A percentile compares a stretch with the other conserved stretches of the same genome.
These are phyloP conservation scores for Rhabdornis inornatus DNA, from an alignment of 2,113 vertebrate species.

Conservation along the genomic window DNA sequence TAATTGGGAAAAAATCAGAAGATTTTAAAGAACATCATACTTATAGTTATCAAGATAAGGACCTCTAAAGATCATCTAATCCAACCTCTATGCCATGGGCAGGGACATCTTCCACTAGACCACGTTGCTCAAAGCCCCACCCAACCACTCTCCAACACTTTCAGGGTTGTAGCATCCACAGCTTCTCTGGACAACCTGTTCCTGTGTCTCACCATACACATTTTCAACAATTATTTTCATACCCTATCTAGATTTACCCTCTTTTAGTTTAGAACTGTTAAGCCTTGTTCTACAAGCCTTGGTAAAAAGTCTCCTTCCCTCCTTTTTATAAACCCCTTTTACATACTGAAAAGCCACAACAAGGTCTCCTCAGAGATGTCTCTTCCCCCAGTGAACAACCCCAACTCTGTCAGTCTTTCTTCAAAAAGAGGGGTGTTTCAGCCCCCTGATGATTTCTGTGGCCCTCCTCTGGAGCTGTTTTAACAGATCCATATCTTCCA, in stretches of 20 bases:
- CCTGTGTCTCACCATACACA: neutral
- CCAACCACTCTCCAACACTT: neutral
- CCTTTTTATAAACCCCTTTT: neutral
- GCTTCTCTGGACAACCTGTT: neutral
- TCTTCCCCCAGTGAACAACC: neutral
- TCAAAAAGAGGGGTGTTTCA: neutral
- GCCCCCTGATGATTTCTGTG: neutral
- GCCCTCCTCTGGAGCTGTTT: neutral
- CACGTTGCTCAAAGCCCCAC: neutral
- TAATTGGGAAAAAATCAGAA: neutral
- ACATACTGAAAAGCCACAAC: neutral
- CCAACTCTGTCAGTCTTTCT: neutral
- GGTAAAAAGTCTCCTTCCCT: neutral
- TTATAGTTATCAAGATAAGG: neutral
- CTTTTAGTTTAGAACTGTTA: neutral
- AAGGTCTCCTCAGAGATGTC: neutral
- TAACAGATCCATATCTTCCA: neutral
- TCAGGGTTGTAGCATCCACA: neutral
- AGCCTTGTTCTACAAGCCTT: neutral
- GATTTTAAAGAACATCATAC: neutral
- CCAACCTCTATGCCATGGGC: neutral
- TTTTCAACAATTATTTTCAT: neutral
- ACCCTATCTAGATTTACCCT: neutral
- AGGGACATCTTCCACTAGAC: neutral
- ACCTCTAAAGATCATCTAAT: neutral